These are phyloP conservation scores for Nomada ruficornis DNA, from an alignment of 2,888 invertebrate species.

Conservation along the genomic window DNA sequence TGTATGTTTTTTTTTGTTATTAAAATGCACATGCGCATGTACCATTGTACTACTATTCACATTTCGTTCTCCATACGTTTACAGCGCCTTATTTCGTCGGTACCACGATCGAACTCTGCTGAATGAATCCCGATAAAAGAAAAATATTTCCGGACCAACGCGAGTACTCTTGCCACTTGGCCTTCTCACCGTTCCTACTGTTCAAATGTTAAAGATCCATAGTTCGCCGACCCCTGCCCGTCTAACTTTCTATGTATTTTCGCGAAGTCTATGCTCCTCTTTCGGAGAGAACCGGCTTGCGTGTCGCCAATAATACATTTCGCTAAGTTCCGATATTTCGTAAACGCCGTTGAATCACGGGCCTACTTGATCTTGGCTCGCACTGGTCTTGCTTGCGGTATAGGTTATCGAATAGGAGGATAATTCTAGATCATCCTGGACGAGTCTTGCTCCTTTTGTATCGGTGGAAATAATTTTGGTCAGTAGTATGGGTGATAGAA, in stretches of 20 bases:
- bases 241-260: slow-evolving; percentile 33
- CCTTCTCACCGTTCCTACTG: not conserved
- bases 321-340: slow-evolving; percentile 19
- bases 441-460: not conserved
- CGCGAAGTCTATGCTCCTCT: slow-evolving; percentile 22
- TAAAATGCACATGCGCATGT: too few species aligned
- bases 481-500: not conserved
- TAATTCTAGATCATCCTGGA: slow-evolving; percentile 2
- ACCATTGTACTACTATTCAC: too few species aligned
- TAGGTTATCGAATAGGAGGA: not conserved
- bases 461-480: not conserved
- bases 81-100: slow-evolving; percentile 10
- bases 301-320: slow-evolving; percentile 32
- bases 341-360: slow-evolving; percentile 23
- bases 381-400: not conserved
- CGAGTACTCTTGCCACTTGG: not conserved
- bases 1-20: too few species aligned
- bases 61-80: not conserved
- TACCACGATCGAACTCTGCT: slow-evolving; percentile 44
- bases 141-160: slow-evolving; percentile 27
- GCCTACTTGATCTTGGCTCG: slow-evolving; percentile 34
- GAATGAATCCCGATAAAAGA: slow-evolving; percentile 17
- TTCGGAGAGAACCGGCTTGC: slow-evolving; percentile 13
- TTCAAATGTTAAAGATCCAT: slow-evolving; percentile 54
- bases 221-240: slow-evolving; percentile 44